phyloP scores from a whole-genome alignment of 30 jellyfish, hydroid and myxozoan species.

The Cassiopea xamachana region DNA sequence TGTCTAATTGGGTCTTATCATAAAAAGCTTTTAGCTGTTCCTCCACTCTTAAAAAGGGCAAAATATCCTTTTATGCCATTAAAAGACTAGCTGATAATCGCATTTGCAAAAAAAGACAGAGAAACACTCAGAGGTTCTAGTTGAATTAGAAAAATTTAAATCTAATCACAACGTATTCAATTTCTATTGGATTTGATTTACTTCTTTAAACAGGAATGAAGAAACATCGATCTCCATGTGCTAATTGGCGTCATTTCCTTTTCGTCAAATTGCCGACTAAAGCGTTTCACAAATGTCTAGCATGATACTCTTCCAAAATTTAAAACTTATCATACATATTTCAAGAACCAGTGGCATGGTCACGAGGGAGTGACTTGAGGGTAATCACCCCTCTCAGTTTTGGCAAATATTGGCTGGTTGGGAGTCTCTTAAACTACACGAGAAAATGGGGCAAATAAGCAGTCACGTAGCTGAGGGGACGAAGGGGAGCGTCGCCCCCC shows the following conservation, averaged over 20 bases:
- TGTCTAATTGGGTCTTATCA: slow-evolving; percentile 61
- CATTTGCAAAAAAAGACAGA: slow-evolving; percentile 16
- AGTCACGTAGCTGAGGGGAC: too few relatives aligned
- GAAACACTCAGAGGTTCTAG: slow-evolving; percentile 15
- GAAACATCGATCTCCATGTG: slow-evolving; percentile 38
- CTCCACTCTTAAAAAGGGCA: slow-evolving; percentile 16
- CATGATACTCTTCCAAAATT: too few relatives aligned
- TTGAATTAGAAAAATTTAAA: slow-evolving; percentile 23
- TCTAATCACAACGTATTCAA: slow-evolving; percentile 40
- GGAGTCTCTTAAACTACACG: too few relatives aligned
- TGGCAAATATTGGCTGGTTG: too few relatives aligned
- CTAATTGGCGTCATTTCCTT: slow-evolving; percentile 47
- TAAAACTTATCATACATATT: too few relatives aligned
- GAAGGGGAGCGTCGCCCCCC: too few relatives aligned
- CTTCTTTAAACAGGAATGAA: slow-evolving; percentile 7
- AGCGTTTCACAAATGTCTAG: neutral
- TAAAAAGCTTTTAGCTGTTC: slow-evolving; percentile 35
- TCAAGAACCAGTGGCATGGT: too few relatives aligned
- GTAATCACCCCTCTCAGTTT: too few relatives aligned
- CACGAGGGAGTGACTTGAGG: too few relatives aligned
- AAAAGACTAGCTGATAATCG: slow-evolving; percentile 35
- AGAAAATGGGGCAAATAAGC: too few relatives aligned
- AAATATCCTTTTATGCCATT: slow-evolving; percentile 44
- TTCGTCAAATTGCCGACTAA: slow-evolving; percentile 4
- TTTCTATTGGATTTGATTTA: slow-evolving; percentile 33